Conservation (phyloP, 2,113 vertebrate species). For the Agelaius phoeniceus region DNA sequence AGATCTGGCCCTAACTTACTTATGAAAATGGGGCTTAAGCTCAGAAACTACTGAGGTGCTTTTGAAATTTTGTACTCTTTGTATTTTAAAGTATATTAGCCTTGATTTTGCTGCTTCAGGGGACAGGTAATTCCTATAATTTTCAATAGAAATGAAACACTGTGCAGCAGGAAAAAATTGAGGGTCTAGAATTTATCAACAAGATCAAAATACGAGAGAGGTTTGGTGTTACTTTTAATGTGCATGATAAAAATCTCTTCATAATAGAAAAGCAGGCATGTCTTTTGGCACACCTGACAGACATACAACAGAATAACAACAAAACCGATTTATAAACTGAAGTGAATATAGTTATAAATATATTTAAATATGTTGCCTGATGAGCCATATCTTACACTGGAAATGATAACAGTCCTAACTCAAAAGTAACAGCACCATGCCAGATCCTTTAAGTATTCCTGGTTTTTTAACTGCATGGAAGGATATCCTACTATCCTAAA, state of each 20-base stretch:
- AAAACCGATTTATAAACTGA: neutral
- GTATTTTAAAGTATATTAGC: neutral
- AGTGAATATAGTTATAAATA: neutral
- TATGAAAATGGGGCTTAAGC: conserved; percentile 28
- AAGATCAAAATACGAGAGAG: neutral
- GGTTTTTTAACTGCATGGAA: neutral
- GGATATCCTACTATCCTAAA: neutral
- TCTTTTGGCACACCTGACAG: neutral
- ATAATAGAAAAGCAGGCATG: neutral
- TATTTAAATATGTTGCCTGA: neutral
- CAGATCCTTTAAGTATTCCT: neutral
- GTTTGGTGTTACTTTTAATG: neutral
- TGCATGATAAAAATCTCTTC: neutral
- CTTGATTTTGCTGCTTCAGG: conserved; percentile 13
- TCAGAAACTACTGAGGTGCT: neutral
- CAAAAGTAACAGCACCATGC: neutral
- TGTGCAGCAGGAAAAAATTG: neutral
- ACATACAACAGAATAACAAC: neutral
- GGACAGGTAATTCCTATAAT: neutral
- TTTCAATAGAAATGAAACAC: neutral
- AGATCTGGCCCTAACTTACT: conserved; percentile 22
- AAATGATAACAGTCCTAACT: neutral
- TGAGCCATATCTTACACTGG: neutral
- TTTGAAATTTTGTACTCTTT: conserved; percentile 1
- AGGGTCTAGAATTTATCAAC: neutral